Base-by-base conservation (phyloP, 2,797 vertebrate species). In the Platalea minor region DNA sequence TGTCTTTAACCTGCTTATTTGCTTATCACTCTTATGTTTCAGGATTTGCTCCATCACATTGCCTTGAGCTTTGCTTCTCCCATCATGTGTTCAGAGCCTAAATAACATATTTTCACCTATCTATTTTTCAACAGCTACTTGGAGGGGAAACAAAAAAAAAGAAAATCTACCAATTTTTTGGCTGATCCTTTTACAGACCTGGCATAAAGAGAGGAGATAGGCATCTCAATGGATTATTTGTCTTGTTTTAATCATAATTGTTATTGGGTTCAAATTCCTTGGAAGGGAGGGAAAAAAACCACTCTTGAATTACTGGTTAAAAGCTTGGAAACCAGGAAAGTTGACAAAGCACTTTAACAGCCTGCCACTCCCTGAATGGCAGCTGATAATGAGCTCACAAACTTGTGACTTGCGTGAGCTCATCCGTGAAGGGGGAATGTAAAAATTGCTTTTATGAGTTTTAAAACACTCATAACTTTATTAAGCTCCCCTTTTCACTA, bases 391-490 rank as follows among this genome's bases (percentile, higher is more conserved):
- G 76, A 85, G 79, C 85, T 90, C 94, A 88, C 82, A 77, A 78
- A 60, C 26, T 24, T 46, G 57, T 54, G 73, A 64, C 93, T 89
- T 68, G 63, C 0, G 14, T 92, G 72, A 96, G 68, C 41, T 96
- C 95, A 95, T 54, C 96, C 72, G 2, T 95, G 96, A 97, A 97
- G 94, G 95, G 64, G 64, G 64, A 93, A 95, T 26, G 43, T 93
- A 85, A 96, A 93, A 89, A 84, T 59, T 74, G 64, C 70, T 92
- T 95, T 96, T 81, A 93, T 81, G 96, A 88, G 78, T 78, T 93
- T 94, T 95, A 92, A 95, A 97, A 95, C 70, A 86, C 89, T 89
- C 51, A 77, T 43, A 78, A 93, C 89, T 97, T 95, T 89, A 88
- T 94, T 95, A 93, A 82, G 81, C 63, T 93, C 60, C 61, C 61